Percentiles rank a stretch among this genome's conserved stretches.
phyloP scores from a whole-genome alignment of 1,140 invertebrate genomes.

The Probaryconus sp. region DNA sequence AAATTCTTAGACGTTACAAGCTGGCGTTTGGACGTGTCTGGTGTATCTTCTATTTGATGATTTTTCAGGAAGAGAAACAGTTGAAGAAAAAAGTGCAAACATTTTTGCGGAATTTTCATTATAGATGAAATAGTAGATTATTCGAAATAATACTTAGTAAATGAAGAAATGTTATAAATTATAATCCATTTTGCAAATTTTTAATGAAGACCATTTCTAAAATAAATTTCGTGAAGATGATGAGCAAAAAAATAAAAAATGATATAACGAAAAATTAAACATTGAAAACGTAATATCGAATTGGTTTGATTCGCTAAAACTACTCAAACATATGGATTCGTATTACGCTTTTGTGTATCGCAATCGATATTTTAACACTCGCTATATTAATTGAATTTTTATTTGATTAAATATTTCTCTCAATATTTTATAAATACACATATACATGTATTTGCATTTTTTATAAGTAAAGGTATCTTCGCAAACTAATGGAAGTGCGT shows the following conservation, averaged over 20 bases:
- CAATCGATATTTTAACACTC: constrained; percentile 18
- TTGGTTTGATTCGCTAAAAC: constrained; percentile 17
- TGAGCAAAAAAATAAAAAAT: constrained; percentile 10
- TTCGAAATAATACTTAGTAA: too few relatives aligned
- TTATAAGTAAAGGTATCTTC: constrained; percentile 38
- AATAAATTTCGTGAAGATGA: not conserved
- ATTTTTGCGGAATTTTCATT: too few relatives aligned
- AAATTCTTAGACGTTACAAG: constrained; percentile 31
- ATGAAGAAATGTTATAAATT: too few relatives aligned
- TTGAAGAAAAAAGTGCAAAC: too few relatives aligned
- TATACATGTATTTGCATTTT: constrained; percentile 25
- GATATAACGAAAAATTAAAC: constrained; percentile 11
- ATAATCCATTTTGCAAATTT: too few relatives aligned
- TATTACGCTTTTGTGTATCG: not conserved
- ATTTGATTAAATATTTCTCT: constrained; percentile 27
- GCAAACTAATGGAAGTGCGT: constrained; percentile 34
- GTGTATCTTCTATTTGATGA: constrained; percentile 26
- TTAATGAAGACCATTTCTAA: too few relatives aligned
- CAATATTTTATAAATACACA: constrained; percentile 24
- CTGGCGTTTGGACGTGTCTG: constrained; percentile 25
- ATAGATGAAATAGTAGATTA: too few relatives aligned
- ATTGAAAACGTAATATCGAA: constrained; percentile 23
- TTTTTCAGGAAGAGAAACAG: too few relatives aligned
- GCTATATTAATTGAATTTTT: constrained; percentile 36
- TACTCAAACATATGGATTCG: constrained; percentile 34